Evolutionary conservation across 2,797 vertebrate genomes (phyloP).

Genomic region (Sus cebifrons): DNA sequence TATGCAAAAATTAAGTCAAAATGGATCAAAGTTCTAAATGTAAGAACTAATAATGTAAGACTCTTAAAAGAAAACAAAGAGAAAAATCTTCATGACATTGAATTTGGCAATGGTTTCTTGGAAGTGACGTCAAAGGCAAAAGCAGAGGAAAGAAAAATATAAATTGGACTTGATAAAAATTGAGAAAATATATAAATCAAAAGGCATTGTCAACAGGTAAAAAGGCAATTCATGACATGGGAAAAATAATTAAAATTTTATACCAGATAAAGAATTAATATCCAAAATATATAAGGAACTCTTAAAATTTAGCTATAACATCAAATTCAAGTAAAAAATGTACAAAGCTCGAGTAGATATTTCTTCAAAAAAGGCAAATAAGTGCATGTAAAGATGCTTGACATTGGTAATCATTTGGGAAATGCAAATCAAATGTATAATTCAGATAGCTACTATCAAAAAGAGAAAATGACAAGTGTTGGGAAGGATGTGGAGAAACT

Average conservation of each 20-base stretch:
- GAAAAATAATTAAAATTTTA: neutral
- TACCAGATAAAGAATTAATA: neutral
- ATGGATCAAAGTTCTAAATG: neutral
- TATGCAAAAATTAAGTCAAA: neutral
- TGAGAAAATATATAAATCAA: neutral
- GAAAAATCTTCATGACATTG: neutral
- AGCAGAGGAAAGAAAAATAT: neutral
- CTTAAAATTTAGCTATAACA: neutral
- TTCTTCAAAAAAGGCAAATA: neutral
- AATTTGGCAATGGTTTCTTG: neutral
- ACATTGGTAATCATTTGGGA: neutral
- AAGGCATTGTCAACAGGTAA: neutral
- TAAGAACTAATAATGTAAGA: neutral
- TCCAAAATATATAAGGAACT: neutral
- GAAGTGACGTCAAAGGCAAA: neutral
- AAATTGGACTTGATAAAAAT: neutral
- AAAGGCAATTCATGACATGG: neutral
- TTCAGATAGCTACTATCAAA: neutral
- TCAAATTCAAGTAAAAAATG: neutral
- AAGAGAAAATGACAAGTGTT: neutral
- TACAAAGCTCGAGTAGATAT: neutral
- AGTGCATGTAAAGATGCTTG: neutral
- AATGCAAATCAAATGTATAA: neutral
- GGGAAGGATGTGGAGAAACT: neutral
- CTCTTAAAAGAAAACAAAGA: neutral